Evolutionary conservation across 2,797 vertebrate species (phyloP).

Genomic region (Myotis vivesi): DNA sequence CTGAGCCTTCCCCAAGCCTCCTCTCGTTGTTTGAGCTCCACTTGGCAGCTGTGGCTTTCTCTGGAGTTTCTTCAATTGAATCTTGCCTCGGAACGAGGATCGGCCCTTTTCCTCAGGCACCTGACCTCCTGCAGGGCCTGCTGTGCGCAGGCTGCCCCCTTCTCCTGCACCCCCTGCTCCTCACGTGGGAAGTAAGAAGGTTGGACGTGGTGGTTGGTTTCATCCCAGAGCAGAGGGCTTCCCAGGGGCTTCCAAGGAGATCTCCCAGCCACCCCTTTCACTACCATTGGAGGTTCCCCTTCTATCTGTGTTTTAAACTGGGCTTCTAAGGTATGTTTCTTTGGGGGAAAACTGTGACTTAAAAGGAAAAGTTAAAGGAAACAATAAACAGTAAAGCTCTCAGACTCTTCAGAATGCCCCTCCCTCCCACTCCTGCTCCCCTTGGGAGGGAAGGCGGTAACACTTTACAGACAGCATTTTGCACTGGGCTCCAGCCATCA

Average conservation of each 20-base stretch:
- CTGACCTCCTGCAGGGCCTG: not conserved
- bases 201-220: rapidly evolving
- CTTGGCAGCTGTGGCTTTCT: not conserved
- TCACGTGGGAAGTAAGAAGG: not conserved
- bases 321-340: not conserved
- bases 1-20: not conserved
- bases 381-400: not conserved
- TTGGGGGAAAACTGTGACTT: not conserved
- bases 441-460: not conserved
- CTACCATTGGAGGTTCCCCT: not conserved
- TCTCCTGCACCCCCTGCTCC: not conserved
- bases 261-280: not conserved
- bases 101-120: rapidly evolving
- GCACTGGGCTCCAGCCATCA: not conserved
- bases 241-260: not conserved
- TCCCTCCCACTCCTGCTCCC: not conserved
- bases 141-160: rapidly evolving
- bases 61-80: not conserved
- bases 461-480: not conserved
- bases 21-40: not conserved
- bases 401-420: not conserved
- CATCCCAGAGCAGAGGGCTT: not conserved
- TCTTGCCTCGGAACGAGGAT: not conserved
- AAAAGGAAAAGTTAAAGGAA: not conserved
- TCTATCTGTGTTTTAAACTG: not conserved